Conservation (phyloP, 2,888 invertebrate genomes). For the Dryomyza anilis region DNA sequence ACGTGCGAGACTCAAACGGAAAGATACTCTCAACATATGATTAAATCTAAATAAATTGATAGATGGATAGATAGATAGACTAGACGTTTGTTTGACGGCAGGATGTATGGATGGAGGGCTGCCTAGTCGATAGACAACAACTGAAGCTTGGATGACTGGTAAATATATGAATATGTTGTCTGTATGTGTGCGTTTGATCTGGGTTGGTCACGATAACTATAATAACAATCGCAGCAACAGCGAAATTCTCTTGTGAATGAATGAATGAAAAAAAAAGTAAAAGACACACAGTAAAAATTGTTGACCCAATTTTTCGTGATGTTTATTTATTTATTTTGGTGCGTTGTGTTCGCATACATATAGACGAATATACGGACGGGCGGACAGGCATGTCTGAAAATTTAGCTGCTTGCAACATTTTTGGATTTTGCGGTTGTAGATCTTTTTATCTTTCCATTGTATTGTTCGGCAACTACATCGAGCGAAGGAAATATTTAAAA, state of each 20-base stretch:
- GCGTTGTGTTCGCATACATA: neutral
- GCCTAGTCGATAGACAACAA: constrained; percentile 5
- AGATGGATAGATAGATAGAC: neutral
- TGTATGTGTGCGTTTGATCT: neutral
- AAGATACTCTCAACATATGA: constrained; percentile 6
- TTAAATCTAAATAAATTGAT: neutral
- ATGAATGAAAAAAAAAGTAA: no score
- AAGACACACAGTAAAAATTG: no score
- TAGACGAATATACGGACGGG: constrained; percentile 3
- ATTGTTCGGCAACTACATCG: no score
- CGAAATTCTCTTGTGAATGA: no score
- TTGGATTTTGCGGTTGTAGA: no score
- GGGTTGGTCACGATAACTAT: no score
- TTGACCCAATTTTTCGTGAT: constrained; percentile 53
- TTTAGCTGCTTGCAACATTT: no score
- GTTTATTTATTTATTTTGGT: constrained; percentile 26
- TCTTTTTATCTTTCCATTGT: no score
- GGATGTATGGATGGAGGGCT: constrained; percentile 6
- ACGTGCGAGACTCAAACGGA: neutral
- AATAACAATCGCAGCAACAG: no score
- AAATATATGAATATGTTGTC: neutral
- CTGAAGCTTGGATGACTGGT: neutral
- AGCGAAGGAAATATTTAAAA: no score
- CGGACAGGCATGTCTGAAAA: neutral
- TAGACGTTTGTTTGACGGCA: neutral